Base-by-base conservation (phyloP, 1,140 invertebrate species). In the Periplaneta americana region DNA sequence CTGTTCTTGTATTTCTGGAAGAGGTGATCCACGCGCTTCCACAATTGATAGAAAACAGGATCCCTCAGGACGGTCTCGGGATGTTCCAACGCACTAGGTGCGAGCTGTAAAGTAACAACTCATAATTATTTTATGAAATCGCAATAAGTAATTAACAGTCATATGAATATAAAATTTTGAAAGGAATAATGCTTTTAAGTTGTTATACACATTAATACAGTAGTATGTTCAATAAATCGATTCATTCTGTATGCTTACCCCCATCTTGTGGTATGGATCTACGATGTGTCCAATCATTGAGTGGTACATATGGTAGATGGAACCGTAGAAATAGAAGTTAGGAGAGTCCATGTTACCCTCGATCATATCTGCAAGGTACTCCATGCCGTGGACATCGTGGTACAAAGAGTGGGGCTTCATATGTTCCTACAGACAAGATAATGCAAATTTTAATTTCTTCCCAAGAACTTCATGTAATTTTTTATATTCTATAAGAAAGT, bases 321-420 rank as follows among this genome's bases (percentile, higher is more conserved):
- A 87, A n/a, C 88, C 88, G 80, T 90, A 92, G 84, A 87, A 89
- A 34, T 85, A 84, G 11, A 82, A 81, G 83, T 91, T 88, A 5
- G 88, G 74, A 22, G 88, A 89, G 78, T 90, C 90, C 18, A 86
- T 84, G 81, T 91, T 91, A 15, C 90, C 90, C 83, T 92, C 88
- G 3, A 93, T 87, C 31, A 91, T 83, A 76, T 91, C 89, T 32
- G 90, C 91, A 32, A 94, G 86, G 75, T 92, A 85, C 66, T 90
- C 86, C 83, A 80, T 91, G 88, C 39, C 87, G 8, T 66, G 22
- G 0, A 74, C 36, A 13, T 80, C 37, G 0, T 80, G 39, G 15
- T 80, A 32, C 34, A 82, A 6, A 6, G 37, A 34, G 35, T 35
- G 22, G 28, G 22, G 2, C 5, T 78, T 78, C 17, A 39, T n/a